Percentiles rank a stretch among this genome's conserved stretches.
Evolutionary conservation across 1,140 invertebrate genomes (phyloP).

Genomic region (Cydia splendana): DNA sequence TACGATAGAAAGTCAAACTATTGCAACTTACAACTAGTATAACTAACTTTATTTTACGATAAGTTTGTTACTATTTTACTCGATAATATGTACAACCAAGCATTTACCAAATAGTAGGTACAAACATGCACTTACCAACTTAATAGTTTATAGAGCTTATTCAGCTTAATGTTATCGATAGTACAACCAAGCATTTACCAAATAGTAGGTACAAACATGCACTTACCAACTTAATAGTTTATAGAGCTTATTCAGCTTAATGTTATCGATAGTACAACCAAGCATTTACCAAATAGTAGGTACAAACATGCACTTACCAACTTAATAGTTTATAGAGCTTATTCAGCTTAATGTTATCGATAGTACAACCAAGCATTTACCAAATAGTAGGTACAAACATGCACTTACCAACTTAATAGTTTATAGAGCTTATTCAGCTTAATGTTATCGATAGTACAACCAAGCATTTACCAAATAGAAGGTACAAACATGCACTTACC

Average conservation of each 20-base stretch:
- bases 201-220: no score
- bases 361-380: background rate
- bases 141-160: constrained; percentile 7
- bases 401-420: no score
- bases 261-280: background rate
- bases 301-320: no score
- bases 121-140: background rate
- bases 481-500: no score
- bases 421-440: background rate
- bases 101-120: background rate
- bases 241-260: background rate
- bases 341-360: background rate
- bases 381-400: no score
- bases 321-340: background rate
- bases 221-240: background rate
- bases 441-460: background rate
- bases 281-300: no score
- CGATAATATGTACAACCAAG: background rate
- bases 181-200: background rate
- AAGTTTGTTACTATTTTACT: background rate
- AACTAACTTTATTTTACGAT: background rate
- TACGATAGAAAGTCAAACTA: no score
- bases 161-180: background rate
- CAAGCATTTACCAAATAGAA: no score
- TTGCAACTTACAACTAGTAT: background rate